A percentile compares a stretch with the other conserved stretches of the same genome.
Conservation (phyloP, 2,888 invertebrate species). For the Thecophora atra region DNA sequence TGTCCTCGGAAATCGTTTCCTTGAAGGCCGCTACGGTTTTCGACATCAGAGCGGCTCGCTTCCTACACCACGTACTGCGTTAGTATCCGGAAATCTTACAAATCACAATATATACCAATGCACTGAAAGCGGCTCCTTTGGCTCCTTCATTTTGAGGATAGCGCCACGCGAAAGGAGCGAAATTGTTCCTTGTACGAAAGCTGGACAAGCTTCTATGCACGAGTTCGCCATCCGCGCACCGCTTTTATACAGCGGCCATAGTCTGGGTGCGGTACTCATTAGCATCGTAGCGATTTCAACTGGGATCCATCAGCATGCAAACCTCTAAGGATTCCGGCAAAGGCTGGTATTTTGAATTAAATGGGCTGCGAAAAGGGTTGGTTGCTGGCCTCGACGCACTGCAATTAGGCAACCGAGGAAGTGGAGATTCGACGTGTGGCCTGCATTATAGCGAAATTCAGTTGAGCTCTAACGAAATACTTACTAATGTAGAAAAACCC, state of each 20-base stretch:
- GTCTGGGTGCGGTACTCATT: conserved; percentile 3
- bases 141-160: conserved; percentile 24
- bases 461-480: too few species aligned
- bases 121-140: conserved; percentile 36
- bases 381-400: background rate
- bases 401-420: too few species aligned
- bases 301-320: conserved; percentile 12
- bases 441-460: too few species aligned
- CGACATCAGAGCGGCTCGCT: conserved; percentile 61
- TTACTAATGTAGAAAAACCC: too few species aligned
- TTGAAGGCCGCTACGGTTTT: conserved; percentile 57
- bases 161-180: background rate
- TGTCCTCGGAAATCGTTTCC: conserved; percentile 59
- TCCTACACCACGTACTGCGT: conserved; percentile 47
- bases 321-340: background rate
- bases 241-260: conserved; percentile 23
- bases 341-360: background rate
- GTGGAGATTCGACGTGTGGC: too few species aligned
- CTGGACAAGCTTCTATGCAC: conserved; percentile 12
- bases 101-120: conserved; percentile 26
- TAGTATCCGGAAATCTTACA: background rate
- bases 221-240: background rate
- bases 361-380: background rate
- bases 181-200: background rate
- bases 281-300: background rate